A percentile compares a stretch with the other conserved stretches of the same genome.
Evolutionary conservation across 2,888 invertebrate species (phyloP).

Genomic region (Agriopis leucophaearia): DNA sequence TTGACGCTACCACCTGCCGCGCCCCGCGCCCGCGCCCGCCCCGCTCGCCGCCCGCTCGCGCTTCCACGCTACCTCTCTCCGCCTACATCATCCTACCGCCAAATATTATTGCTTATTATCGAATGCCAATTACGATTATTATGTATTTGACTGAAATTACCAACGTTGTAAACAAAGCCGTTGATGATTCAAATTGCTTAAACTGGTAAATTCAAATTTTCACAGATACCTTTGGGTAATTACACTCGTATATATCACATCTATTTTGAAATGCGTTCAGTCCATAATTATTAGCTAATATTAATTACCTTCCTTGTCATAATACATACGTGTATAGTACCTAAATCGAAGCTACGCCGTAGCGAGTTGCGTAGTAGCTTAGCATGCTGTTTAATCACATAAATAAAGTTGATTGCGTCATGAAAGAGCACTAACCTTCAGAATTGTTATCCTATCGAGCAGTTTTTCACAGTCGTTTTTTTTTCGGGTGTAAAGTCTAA

Average conservation of each 20-base stretch:
- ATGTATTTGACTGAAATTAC: conserved; percentile 34
- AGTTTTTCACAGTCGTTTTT: too few relatives aligned
- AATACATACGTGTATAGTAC: too few relatives aligned
- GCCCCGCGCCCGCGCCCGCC: conserved; percentile 56
- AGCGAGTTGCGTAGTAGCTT: neutral
- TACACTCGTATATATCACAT: neutral
- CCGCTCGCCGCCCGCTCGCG: conserved; percentile 35
- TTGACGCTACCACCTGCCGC: conserved; percentile 80
- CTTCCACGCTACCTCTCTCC: conserved; percentile 58
- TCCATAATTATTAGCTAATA: neutral
- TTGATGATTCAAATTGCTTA: conserved; percentile 35
- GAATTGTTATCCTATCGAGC: too few relatives aligned
- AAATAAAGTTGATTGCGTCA: too few relatives aligned
- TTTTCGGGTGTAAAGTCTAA: too few relatives aligned
- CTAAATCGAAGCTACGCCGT: neutral
- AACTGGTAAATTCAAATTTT: neutral
- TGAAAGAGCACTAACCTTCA: too few relatives aligned
- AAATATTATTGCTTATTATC: conserved; percentile 46
- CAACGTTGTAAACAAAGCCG: conserved; percentile 25
- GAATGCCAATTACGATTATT: conserved; percentile 42
- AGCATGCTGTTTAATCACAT: neutral
- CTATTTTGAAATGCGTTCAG: neutral
- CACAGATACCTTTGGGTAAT: neutral
- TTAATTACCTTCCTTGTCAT: neutral
- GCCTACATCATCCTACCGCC: conserved; percentile 41